Base-by-base conservation (phyloP, 1,140 invertebrate species). In the Caenorhabditis remanei region DNA sequence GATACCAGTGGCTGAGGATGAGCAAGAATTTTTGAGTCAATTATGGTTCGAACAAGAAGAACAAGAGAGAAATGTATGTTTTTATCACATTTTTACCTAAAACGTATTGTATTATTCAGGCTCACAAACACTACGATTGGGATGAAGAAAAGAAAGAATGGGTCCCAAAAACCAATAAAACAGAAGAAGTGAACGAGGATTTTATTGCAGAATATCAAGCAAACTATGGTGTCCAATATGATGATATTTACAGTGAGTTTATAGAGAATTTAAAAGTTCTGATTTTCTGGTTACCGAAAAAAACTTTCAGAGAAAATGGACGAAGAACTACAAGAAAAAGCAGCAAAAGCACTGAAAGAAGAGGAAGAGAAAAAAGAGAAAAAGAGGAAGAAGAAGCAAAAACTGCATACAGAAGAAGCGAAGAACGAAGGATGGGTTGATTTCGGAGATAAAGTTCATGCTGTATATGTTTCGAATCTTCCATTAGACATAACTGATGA, bases 151-250 rank as follows among this genome's bases (percentile, higher is more conserved):
- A 61, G 48, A 50, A 90, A 40, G 85, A 92, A 85, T 93, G 92
- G 92, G 48, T 92, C 9, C 89, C 91, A 19, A 63, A 71, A 21
- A 13, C 43, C 4, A 55, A 40, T 40, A n/a, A 5, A 13, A 86
- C 92, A 24, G 84, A 85, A 3, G 90, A 96, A 94, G 95, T 99
- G 86, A 96, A 98, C 94, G 96, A 98, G 91, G 96, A 99, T 90
- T 99, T 99, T 92, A 95, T 99, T 93, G 98, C 97, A 1, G 94
- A 94, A 83, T 99, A 99, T 94, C 97, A 99, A 94, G 95, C 98
- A 95, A 97, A 94, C 92, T 99, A 99, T 94, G 97, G 97, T 8
- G 96, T 96, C 93, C 41, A 89, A n/a, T 90, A 91, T 63, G 88
- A 92, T 71, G 56, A 84, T 43, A 46, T 85, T 82, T 82, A 71